Evolutionary conservation across 2,888 invertebrate genomes (phyloP).

Genomic region (Tipula lateralis): DNA sequence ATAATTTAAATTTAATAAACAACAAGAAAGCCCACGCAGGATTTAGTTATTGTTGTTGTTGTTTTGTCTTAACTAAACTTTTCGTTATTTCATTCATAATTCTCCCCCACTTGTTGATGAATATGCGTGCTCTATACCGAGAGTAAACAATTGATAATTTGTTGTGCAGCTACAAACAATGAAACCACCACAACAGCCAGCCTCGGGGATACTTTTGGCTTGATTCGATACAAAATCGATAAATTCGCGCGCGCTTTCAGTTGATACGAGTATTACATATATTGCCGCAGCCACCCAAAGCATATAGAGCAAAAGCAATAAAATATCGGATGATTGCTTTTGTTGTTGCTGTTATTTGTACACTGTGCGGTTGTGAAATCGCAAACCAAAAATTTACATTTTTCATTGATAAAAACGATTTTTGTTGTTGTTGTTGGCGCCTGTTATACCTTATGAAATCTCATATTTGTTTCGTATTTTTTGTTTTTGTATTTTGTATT

Average conservation of each 20-base stretch:
- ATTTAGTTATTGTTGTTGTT: neutral
- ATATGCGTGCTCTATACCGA: neutral
- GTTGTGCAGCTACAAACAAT: neutral
- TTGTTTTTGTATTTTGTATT: no score
- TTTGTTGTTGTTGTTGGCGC: neutral
- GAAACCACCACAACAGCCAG: neutral
- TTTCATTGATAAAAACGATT: neutral
- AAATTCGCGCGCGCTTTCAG: neutral
- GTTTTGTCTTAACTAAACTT: no score
- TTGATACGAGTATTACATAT: neutral
- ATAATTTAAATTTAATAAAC: neutral
- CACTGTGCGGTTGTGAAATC: neutral
- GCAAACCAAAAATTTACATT: neutral
- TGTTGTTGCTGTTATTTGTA: neutral
- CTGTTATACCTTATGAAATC: neutral
- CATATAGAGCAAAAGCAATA: neutral
- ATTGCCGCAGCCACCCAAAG: neutral
- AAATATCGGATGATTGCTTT: neutral
- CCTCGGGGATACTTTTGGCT: neutral
- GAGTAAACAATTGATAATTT: conserved; percentile 5
- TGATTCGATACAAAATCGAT: neutral
- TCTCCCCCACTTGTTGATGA: neutral
- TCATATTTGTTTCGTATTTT: neutral
- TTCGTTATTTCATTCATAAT: neutral
- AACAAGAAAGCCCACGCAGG: conserved; percentile 11